phyloP scores from a whole-genome alignment of 2,113 vertebrate species.

The Benitochromis conjunctus region DNA sequence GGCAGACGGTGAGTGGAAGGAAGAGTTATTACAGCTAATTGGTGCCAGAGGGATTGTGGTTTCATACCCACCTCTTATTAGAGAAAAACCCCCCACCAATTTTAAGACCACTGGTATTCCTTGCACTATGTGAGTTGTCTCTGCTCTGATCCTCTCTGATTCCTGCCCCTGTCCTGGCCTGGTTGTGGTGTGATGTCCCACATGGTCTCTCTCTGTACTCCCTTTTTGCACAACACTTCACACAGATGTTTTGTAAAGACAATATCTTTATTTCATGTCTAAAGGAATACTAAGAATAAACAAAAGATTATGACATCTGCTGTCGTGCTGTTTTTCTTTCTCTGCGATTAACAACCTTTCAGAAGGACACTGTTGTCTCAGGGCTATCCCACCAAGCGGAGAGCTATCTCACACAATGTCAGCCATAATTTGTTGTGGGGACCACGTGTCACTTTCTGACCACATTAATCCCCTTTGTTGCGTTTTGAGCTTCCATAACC shows the following conservation, averaged over 20 bases:
- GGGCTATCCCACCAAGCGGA: constrained; percentile 1
- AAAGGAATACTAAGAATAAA: constrained; percentile 71
- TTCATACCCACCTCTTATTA: background rate
- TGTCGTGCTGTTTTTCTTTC: background rate
- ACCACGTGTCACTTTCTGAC: background rate
- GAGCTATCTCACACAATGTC: constrained; percentile 23
- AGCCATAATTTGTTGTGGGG: constrained; percentile 6
- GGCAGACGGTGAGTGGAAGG: background rate
- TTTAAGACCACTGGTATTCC: constrained; percentile 33
- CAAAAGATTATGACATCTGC: constrained; percentile 37
- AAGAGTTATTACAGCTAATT: background rate
- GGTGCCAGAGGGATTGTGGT: constrained; percentile 8
- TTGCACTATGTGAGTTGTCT: constrained; percentile 46
- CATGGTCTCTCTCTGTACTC: constrained; percentile 48
- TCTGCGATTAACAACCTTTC: background rate
- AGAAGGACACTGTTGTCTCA: background rate
- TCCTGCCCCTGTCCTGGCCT: constrained; percentile 43
- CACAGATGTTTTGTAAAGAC: constrained; percentile 68
- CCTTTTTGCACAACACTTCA: constrained; percentile 68
- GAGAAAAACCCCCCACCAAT: background rate
- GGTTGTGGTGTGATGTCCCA: constrained; percentile 42
- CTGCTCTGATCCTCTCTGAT: constrained; percentile 36
- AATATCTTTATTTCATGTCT: constrained; percentile 68
- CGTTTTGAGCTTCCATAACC: constrained; percentile 20
- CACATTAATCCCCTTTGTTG: background rate